A percentile compares a stretch with the other conserved stretches of the same genome.
These are phyloP conservation scores for Naja naja DNA, from an alignment of 2,113 vertebrate species.

Conservation along the genomic window DNA sequence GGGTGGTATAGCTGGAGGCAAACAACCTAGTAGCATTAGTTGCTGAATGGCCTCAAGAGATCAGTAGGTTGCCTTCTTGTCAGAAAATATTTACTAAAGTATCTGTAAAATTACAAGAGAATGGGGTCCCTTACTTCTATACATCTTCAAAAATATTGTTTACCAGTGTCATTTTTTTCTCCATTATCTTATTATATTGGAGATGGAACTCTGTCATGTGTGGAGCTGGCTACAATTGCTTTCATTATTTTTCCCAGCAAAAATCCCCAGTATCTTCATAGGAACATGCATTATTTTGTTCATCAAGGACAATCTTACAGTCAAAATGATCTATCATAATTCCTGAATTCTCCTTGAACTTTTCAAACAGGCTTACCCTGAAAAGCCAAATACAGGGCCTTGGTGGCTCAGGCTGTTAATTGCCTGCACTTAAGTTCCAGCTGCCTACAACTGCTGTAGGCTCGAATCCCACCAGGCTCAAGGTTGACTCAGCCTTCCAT, in stretches of 20 bases:
- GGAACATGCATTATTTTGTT: neutral
- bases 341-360: neutral
- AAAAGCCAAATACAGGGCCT: neutral
- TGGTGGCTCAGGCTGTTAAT: no score
- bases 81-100: neutral
- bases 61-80: neutral
- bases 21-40: neutral
- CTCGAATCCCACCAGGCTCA: no score
- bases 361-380: neutral
- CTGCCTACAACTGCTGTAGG: no score
- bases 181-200: neutral
- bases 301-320: neutral
- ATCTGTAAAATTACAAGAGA: neutral
- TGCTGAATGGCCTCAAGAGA: neutral
- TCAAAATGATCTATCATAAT: neutral
- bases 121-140: neutral
- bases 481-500: no score
- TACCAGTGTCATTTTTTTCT: neutral
- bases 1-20: neutral
- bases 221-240: neutral
- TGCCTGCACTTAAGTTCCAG: no score
- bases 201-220: neutral
- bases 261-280: neutral
- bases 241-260: neutral
- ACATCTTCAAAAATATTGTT: neutral